Percentiles rank a stretch among this genome's conserved stretches.
Evolutionary conservation across 2,888 invertebrate species (phyloP).

Genomic region (Stenodera caucasica): DNA sequence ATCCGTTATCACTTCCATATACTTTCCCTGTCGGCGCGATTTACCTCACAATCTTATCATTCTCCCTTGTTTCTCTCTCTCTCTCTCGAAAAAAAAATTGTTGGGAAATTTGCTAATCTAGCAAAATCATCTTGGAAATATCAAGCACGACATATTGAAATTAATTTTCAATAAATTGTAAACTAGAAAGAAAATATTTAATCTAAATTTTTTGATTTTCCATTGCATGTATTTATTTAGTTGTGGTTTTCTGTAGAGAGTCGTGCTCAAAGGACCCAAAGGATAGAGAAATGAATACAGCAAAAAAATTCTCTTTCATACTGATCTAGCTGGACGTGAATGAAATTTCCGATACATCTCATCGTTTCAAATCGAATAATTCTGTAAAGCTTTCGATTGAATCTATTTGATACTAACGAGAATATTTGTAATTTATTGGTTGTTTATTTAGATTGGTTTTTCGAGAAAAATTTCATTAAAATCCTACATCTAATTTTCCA

Average conservation of each 20-base stretch:
- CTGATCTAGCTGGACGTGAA: not conserved
- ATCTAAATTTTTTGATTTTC: not conserved
- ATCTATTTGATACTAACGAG: too few relatives aligned
- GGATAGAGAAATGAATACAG: not conserved
- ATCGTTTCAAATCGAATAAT: too few relatives aligned
- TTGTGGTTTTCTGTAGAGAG: not conserved
- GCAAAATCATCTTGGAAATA: too few relatives aligned
- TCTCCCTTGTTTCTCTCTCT: not conserved
- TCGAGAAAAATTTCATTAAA: too few relatives aligned
- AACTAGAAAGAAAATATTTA: too few relatives aligned
- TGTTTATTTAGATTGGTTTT: too few relatives aligned
- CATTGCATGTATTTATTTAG: not conserved
- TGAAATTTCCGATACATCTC: not conserved
- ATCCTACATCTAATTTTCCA: too few relatives aligned
- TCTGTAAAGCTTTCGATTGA: too few relatives aligned
- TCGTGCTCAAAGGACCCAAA: not conserved
- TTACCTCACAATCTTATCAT: not conserved
- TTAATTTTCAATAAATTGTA: too few relatives aligned
- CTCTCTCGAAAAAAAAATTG: too few relatives aligned
- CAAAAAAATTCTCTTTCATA: not conserved
- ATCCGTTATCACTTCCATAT: slow-evolving; percentile 6
- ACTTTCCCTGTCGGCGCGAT: slow-evolving; percentile 2
- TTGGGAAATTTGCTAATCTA: not conserved
- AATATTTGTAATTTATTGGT: too few relatives aligned
- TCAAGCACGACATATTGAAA: too few relatives aligned